phyloP scores from a whole-genome alignment of 2,113 vertebrate species.

The Rhegmatorhina hoffmannsi region DNA sequence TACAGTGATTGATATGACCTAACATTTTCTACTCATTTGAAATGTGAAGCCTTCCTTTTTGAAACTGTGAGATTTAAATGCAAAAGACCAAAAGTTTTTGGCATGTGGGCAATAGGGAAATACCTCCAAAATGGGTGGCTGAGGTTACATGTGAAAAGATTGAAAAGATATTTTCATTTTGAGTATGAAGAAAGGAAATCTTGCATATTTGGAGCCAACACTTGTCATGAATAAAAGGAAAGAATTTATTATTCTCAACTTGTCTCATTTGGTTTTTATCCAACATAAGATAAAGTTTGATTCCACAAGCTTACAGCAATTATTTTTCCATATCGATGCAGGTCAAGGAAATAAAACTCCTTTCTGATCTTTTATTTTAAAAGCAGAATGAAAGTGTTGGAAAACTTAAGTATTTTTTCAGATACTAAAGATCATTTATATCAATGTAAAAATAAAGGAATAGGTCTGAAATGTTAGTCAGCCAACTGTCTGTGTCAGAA shows the following conservation, averaged over 20 bases:
- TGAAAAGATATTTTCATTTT: not conserved
- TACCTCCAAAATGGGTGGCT: not conserved
- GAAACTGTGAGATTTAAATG: not conserved
- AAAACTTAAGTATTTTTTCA: not conserved
- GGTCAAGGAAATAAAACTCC: not conserved
- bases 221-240: not conserved
- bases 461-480: slow-evolving; percentile 10
- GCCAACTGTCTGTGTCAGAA: not conserved
- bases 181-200: not conserved
- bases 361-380: not conserved
- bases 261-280: not conserved
- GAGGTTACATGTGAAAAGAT: not conserved
- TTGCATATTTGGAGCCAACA: not conserved
- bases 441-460: not conserved
- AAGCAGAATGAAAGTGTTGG: not conserved
- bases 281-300: not conserved
- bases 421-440: not conserved
- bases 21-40: not conserved
- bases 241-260: not conserved
- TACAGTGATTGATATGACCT: not conserved
- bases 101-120: not conserved
- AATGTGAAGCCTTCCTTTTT: not conserved
- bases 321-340: not conserved
- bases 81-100: not conserved
- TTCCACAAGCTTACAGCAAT: not conserved